Conservation (phyloP, 2,113 vertebrate species). For the Columba livia region DNA sequence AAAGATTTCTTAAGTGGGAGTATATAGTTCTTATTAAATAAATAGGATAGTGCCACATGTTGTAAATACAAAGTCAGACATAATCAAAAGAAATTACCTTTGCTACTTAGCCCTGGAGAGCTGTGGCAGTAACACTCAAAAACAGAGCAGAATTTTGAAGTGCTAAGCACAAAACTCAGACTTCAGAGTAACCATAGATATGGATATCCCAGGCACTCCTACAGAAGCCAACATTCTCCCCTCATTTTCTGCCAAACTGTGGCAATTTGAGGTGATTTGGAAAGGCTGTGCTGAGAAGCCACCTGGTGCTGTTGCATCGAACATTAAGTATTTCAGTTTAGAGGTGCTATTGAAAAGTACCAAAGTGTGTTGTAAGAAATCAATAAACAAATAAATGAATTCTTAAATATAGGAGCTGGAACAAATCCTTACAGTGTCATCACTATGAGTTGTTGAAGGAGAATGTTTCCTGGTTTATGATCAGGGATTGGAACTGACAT, state of each 20-base stretch:
- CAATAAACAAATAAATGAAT: background rate
- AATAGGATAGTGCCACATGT: background rate
- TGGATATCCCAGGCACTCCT: background rate
- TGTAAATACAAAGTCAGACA: background rate
- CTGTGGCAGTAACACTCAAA: background rate
- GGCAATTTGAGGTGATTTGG: background rate
- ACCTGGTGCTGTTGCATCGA: background rate
- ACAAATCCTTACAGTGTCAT: background rate
- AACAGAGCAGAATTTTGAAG: background rate
- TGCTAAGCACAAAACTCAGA: background rate
- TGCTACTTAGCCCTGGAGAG: background rate
- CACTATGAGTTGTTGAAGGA: background rate
- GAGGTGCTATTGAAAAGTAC: background rate
- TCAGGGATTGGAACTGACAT: background rate
- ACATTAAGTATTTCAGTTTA: background rate
- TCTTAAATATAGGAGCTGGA: background rate
- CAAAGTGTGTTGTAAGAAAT: background rate
- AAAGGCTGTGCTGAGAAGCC: background rate
- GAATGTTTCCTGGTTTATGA: background rate
- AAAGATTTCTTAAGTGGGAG: slow-evolving; percentile 20
- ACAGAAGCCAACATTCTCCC: background rate
- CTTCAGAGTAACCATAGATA: background rate
- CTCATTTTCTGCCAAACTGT: background rate
- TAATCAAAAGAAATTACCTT: background rate
- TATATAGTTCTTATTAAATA: slow-evolving; percentile 12